Evolutionary conservation across 2,797 vertebrate species (phyloP).

Genomic region (Anisognathus igniventris): DNA sequence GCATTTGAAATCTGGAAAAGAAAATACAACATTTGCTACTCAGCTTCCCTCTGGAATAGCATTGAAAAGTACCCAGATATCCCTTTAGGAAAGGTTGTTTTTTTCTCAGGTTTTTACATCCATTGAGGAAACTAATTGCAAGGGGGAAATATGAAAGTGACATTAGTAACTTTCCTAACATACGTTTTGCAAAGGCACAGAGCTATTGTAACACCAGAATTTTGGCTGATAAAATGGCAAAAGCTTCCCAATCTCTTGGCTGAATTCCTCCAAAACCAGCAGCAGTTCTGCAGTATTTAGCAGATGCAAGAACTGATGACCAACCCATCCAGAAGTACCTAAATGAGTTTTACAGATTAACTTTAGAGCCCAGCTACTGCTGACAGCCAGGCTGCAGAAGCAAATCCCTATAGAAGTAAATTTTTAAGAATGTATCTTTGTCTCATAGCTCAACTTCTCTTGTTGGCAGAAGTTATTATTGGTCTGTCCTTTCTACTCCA

Average conservation of each 20-base stretch:
- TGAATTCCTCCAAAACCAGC: background rate
- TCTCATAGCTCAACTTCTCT: background rate
- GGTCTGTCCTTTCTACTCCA: background rate
- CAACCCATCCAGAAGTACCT: background rate
- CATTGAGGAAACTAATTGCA: background rate
- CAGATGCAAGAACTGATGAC: background rate
- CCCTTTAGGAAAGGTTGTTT: background rate
- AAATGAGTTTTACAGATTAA: background rate
- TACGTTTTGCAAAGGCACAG: background rate
- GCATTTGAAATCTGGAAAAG: constrained; percentile 22
- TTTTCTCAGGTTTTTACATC: background rate
- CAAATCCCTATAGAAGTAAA: background rate
- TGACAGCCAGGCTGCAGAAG: background rate
- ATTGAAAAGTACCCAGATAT: background rate
- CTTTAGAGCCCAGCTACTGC: background rate
- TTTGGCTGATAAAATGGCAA: background rate
- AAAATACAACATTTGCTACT: background rate
- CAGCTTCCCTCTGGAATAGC: background rate
- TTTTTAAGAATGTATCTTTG: background rate
- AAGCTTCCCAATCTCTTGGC: background rate
- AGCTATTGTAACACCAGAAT: background rate
- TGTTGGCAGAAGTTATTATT: background rate
- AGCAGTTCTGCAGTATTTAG: background rate
- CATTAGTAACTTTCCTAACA: background rate
- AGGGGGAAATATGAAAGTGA: background rate